Percentiles rank a stretch among this genome's conserved stretches.
phyloP scores from a whole-genome alignment of 2,113 vertebrate species.

The Gymnobelideus leadbeateri region DNA sequence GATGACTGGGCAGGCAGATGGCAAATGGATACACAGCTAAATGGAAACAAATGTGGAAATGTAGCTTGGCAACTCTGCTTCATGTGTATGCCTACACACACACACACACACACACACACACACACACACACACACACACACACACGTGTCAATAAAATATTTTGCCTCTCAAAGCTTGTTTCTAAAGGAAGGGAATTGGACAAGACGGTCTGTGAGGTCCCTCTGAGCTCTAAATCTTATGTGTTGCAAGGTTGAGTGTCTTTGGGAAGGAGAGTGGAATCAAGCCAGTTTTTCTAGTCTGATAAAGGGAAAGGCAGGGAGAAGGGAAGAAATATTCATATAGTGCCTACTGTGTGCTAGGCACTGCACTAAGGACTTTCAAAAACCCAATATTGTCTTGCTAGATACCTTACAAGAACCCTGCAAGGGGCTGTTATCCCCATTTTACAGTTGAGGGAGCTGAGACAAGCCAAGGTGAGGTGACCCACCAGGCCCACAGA shows the following conservation, averaged over 20 bases:
- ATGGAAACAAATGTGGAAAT: constrained; percentile 14
- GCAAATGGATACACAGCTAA: neutral
- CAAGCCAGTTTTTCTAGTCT: neutral
- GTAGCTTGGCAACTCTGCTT: neutral
- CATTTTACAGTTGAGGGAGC: neutral
- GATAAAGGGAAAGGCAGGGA: neutral
- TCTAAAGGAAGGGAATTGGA: neutral
- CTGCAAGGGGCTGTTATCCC: neutral
- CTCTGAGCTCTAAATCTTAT: neutral
- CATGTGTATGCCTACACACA: neutral
- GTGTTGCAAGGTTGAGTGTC: neutral
- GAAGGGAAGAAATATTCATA: neutral
- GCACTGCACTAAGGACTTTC: neutral
- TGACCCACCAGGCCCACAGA: neutral
- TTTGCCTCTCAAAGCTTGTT: neutral
- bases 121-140: neutral
- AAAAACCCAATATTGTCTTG: neutral
- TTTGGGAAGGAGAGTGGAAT: neutral
- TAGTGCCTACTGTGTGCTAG: neutral
- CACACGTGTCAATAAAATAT: neutral
- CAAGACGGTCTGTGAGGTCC: neutral
- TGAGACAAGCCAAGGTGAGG: neutral
- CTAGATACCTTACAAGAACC: neutral
- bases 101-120: too few species aligned
- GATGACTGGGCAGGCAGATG: neutral